phyloP scores from a whole-genome alignment of 2,888 invertebrate genomes.

The Epicampocera succincta region DNA sequence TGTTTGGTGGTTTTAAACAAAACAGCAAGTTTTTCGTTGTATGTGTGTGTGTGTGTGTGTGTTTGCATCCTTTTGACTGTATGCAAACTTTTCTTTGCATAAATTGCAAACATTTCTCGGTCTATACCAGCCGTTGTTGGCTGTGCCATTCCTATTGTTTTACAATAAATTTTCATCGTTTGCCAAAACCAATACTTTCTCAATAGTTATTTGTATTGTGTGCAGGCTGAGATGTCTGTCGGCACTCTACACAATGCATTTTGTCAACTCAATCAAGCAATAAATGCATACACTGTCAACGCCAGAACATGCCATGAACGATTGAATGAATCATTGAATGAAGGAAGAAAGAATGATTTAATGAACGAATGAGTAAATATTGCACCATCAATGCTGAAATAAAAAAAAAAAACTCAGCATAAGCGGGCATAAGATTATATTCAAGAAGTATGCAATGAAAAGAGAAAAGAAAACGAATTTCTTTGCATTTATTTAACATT shows the following conservation, averaged over 20 bases:
- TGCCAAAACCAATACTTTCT: slow-evolving; percentile 58
- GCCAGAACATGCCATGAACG: slow-evolving; percentile 39
- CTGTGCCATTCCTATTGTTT: slow-evolving; percentile 20
- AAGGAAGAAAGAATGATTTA: slow-evolving; percentile 10
- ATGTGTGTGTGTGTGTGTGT: neutral
- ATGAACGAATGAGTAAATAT: slow-evolving; percentile 5
- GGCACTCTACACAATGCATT: slow-evolving; percentile 69
- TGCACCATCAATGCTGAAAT: slow-evolving; percentile 22
- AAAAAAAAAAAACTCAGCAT: slow-evolving; percentile 30
- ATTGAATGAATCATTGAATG: slow-evolving; percentile 4
- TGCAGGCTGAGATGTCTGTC: slow-evolving; percentile 59
- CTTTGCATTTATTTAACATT: slow-evolving; percentile 59
- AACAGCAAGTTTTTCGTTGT: slow-evolving; percentile 18
- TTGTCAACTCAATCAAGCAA: slow-evolving; percentile 68
- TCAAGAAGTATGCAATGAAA: neutral
- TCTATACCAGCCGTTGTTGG: neutral
- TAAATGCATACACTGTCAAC: slow-evolving; percentile 59
- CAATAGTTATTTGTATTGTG: slow-evolving; percentile 63
- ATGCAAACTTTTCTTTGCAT: slow-evolving; percentile 54
- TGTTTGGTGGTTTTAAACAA: slow-evolving; percentile 59
- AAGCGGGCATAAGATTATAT: slow-evolving; percentile 31
- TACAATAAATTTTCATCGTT: slow-evolving; percentile 46
- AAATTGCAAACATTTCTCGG: slow-evolving; percentile 10
- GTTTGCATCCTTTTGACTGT: slow-evolving; percentile 6
- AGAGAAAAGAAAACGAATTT: slow-evolving; percentile 1